A percentile compares a stretch with the other conserved stretches of the same genome.
Evolutionary conservation across 2,888 invertebrate species (phyloP).

Genomic region (Sinopyrophorus schimmeli): DNA sequence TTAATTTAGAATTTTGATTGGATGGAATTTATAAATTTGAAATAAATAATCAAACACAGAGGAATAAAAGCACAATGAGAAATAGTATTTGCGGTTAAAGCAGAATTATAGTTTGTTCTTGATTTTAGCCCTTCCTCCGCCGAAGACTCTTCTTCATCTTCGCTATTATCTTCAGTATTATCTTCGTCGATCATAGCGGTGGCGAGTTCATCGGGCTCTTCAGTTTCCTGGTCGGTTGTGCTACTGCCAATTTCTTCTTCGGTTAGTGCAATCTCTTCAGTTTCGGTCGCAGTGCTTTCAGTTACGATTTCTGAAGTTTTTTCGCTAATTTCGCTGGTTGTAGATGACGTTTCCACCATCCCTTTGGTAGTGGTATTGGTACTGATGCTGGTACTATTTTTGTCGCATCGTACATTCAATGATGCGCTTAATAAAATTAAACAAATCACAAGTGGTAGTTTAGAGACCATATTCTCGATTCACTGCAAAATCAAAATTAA

Average conservation of each 20-base stretch:
- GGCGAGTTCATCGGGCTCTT: not conserved
- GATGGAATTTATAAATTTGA: no score
- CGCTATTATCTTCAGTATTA: not conserved
- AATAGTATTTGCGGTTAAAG: no score
- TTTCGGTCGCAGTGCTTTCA: not conserved
- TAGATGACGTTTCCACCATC: not conserved
- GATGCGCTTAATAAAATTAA: not conserved
- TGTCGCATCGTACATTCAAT: conserved; percentile 1
- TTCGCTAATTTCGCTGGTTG: not conserved
- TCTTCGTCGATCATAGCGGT: no score
- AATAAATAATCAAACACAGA: no score
- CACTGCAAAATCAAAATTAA: no score
- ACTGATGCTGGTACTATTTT: no score
- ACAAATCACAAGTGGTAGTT: not conserved
- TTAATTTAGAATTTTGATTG: no score
- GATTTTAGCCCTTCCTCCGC: no score
- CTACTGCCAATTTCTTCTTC: not conserved
- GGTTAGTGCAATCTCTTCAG: not conserved
- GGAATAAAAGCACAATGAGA: no score
- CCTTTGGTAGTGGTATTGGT: not conserved
- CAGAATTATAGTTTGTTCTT: no score
- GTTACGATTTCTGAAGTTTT: not conserved
- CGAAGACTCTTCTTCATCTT: not conserved
- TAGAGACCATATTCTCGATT: no score
- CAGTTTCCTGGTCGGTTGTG: not conserved